phyloP scores from a whole-genome alignment of 2,113 vertebrate species.

The Gavia stellata region DNA sequence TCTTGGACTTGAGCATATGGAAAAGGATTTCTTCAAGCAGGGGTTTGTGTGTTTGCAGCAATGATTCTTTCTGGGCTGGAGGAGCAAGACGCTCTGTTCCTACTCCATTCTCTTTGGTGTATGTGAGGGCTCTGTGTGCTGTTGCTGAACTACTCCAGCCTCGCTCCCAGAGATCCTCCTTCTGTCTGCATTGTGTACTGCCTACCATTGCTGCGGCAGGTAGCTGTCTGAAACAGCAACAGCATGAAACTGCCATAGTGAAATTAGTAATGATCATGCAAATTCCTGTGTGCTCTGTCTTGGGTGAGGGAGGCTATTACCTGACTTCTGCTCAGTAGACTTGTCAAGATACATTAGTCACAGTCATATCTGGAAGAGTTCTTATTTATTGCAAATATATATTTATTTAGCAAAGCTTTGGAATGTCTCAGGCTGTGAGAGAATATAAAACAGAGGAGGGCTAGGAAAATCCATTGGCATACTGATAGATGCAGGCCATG shows the following conservation, averaged over 20 bases:
- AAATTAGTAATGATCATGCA: not conserved
- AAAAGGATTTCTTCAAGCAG: not conserved
- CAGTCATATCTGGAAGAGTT: not conserved
- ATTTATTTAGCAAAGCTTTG: not conserved
- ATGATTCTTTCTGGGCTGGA: not conserved
- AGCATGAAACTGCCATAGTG: not conserved
- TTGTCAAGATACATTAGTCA: not conserved
- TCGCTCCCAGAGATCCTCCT: not conserved
- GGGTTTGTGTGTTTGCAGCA: not conserved
- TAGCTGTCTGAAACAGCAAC: not conserved
- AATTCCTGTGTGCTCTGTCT: not conserved
- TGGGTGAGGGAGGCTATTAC: not conserved
- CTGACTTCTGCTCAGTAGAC: not conserved
- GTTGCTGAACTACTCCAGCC: conserved; percentile 1
- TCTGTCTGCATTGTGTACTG: not conserved
- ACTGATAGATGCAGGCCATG: not conserved
- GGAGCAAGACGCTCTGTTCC: not conserved
- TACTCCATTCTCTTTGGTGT: not conserved
- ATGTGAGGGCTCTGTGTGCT: not conserved
- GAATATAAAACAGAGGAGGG: not conserved
- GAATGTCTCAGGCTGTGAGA: not conserved
- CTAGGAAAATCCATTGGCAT: not conserved
- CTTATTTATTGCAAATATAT: not conserved
- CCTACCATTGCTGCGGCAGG: conserved; percentile 46
- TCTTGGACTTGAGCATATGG: not conserved